Evolutionary conservation across 2,888 invertebrate genomes (phyloP).

Genomic region (Hedychridium roseum): DNA sequence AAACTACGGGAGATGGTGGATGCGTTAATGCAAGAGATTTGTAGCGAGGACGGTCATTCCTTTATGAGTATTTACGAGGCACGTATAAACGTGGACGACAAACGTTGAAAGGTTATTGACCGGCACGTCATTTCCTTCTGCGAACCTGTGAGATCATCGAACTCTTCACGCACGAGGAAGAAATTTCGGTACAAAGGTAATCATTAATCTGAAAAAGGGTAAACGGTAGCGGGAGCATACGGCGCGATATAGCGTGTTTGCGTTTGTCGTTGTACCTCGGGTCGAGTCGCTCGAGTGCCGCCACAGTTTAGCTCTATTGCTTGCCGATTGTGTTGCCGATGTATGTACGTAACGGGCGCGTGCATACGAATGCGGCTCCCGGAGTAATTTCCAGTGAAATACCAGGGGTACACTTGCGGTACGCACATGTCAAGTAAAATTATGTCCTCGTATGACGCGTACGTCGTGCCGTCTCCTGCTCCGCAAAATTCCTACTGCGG

Average conservation of each 20-base stretch:
- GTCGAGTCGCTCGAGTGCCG: conserved; percentile 12
- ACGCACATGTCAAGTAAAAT: conserved; percentile 33
- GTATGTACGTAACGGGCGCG: background rate
- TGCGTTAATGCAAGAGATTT: too few species aligned
- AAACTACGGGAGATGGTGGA: too few species aligned
- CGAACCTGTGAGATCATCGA: conserved; percentile 49
- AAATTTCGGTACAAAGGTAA: conserved; percentile 41
- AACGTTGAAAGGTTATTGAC: too few species aligned
- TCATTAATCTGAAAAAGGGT: conserved; percentile 50
- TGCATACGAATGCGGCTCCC: too few species aligned
- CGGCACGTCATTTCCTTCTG: too few species aligned
- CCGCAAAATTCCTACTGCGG: too few species aligned
- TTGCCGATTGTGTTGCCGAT: too few species aligned
- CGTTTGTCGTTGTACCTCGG: conserved; percentile 31
- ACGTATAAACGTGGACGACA: too few species aligned
- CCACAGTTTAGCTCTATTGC: too few species aligned
- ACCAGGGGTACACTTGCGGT: conserved; percentile 24
- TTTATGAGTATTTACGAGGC: too few species aligned
- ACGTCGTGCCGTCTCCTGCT: conserved; percentile 21
- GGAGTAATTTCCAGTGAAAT: conserved; percentile 20
- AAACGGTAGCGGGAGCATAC: conserved; percentile 42
- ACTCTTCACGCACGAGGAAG: conserved; percentile 42
- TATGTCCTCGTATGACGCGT: conserved; percentile 12
- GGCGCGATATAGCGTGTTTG: conserved; percentile 40
- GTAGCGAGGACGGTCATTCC: too few species aligned